A percentile compares a stretch with the other conserved stretches of the same genome.
phyloP scores from a whole-genome alignment of 2,797 vertebrate genomes.

The Rhodeus uyekii region DNA sequence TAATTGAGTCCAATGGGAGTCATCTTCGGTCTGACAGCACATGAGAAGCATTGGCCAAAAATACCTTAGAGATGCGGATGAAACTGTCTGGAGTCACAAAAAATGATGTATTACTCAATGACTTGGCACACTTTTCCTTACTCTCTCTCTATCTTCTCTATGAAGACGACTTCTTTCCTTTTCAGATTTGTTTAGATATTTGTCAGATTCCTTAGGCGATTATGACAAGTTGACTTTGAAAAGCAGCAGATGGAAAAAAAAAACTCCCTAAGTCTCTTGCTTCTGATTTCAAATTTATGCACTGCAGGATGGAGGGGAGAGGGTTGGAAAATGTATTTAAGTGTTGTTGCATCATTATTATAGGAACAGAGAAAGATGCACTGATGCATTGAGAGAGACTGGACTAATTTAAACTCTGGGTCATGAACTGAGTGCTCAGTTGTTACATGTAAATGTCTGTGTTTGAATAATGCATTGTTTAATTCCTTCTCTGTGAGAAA shows the following conservation, averaged over 20 bases:
- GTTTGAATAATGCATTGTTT: neutral
- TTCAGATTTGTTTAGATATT: neutral
- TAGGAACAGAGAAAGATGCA: neutral
- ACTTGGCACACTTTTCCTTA: neutral
- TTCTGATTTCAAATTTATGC: conserved; percentile 11
- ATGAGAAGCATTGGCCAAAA: conserved; percentile 15
- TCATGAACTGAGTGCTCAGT: neutral
- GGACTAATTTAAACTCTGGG: conserved; percentile 6
- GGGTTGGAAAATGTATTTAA: neutral
- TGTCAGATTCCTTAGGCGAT: neutral
- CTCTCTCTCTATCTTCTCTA: neutral
- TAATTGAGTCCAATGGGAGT: conserved; percentile 49
- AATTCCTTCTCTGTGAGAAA: neutral
- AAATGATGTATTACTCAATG: conserved; percentile 1
- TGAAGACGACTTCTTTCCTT: neutral
- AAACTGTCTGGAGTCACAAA: conserved; percentile 20
- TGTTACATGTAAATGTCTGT: neutral
- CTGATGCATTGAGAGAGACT: neutral
- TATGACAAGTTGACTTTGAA: conserved; percentile 10
- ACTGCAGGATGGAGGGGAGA: neutral
- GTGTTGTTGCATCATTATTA: conserved; percentile 19
- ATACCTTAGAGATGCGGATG: conserved; percentile 8
- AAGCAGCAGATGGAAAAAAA: neutral
- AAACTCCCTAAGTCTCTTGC: neutral
- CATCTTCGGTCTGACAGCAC: conserved; percentile 9